Base-by-base conservation (phyloP, 2,113 vertebrate species). In the Himantopus leucocephalus region DNA sequence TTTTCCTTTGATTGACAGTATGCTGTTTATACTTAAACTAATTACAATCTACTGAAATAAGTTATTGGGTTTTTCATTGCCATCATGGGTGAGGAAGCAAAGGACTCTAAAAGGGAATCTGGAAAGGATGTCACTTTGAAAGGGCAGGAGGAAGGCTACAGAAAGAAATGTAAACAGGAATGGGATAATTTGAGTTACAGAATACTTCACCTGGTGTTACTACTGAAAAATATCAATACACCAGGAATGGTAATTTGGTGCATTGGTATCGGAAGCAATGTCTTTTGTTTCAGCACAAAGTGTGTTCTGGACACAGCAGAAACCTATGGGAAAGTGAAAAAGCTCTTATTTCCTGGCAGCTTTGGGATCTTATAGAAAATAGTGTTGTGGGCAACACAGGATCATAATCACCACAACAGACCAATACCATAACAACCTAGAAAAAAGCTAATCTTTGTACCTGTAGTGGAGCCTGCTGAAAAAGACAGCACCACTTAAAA, bases 341-440 rank as follows among this genome's bases (percentile, higher is more conserved):
- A 27, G 2, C 16, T 67, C 8, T 20, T 62, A 15, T 56, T 87
- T 67, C 23, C 43, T 56, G 10, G 2, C 4, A 70, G 58, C 16
- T 60, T 74, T 60, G 9, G 9, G 18, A 63, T 81, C 52, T 67
- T 23, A 43, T 12, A 43, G 56, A 86, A 83, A 84, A 63, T 11
- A 37, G 0, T 5, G 2, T 39, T 0, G 0, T 78, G 5, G 14
- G 23, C 9, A 39, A 27, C 10, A 37, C 5, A 63, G 45, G 37
- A n/a, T 22, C 3, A 0, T 4, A 26, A 52, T 26, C 29, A 76
- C 4, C 34, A 30, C 9, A 68, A 60, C 21, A 70, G 11, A 37
- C 21, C 9, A 27, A 10, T 37, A 16, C 9, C 6, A 30, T 15
- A 63, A 50, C 21, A 50, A 67, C 30, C 6, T 15, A 48, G n/a